These are phyloP conservation scores for Neoniphon sammara DNA, from an alignment of 2,797 vertebrate species.

Conservation along the genomic window DNA sequence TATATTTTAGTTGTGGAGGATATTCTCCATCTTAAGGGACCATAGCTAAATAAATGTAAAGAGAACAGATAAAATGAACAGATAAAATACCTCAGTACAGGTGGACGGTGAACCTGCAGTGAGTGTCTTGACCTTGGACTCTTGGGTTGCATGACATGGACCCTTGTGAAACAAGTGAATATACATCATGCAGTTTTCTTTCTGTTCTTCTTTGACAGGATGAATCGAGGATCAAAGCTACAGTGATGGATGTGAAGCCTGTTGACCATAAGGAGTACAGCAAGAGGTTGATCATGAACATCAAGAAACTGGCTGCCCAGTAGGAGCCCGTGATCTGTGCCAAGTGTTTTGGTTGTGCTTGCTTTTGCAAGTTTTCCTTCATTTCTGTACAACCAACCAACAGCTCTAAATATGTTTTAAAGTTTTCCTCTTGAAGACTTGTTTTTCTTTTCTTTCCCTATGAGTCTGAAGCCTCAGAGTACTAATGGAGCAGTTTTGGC, in stretches of 20 bases:
- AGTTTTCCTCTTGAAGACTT: conserved; percentile 4
- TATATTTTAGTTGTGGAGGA: too few relatives aligned
- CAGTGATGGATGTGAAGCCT: conserved; percentile 90
- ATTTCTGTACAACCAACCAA: conserved; percentile 37
- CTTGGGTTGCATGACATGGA: not conserved
- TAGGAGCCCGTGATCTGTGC: conserved; percentile 39
- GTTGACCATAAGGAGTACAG: conserved; percentile 93
- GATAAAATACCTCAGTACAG: not conserved
- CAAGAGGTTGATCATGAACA: conserved; percentile 90
- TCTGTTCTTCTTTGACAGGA: conserved; percentile 82
- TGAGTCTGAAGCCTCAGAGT: not conserved
- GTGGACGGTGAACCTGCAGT: not conserved
- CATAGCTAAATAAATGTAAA: too few relatives aligned
- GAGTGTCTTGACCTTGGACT: not conserved
- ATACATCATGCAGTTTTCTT: conserved; percentile 5
- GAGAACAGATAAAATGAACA: too few relatives aligned
- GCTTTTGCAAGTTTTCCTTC: conserved; percentile 11
- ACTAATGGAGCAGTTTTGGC: not conserved
- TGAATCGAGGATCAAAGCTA: conserved; percentile 95
- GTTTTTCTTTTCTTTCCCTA: not conserved
- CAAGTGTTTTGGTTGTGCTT: not conserved
- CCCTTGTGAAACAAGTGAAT: not conserved
- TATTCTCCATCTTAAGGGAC: too few relatives aligned
- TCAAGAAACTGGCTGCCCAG: conserved; percentile 85
- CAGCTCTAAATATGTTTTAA: not conserved